Percentiles rank a stretch among this genome's conserved stretches.
Conservation (phyloP, 2,113 vertebrate species). For the Tauraco erythrolophus region DNA sequence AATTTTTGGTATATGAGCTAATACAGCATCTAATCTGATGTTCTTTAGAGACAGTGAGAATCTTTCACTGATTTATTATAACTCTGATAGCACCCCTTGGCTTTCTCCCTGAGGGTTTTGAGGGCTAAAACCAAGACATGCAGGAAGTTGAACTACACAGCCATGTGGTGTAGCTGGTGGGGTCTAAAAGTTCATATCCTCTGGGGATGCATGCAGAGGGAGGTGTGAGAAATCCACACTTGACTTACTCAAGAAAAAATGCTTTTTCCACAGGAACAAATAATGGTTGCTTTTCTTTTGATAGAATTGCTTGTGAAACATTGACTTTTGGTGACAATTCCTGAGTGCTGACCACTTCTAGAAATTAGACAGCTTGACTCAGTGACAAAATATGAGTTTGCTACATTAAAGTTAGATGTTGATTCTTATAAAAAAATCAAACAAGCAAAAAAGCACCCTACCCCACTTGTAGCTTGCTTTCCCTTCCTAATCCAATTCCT, state of each 20-base stretch:
- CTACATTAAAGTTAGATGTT: neutral
- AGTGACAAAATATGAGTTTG: neutral
- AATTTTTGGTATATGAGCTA: neutral
- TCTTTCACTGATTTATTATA: neutral
- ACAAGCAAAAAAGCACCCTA: rapidly evolving
- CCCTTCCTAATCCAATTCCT: neutral
- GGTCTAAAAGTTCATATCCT: neutral
- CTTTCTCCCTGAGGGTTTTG: neutral
- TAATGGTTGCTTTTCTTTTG: neutral
- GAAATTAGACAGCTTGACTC: neutral
- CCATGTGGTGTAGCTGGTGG: neutral
- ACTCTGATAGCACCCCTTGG: neutral
- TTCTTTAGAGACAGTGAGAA: neutral
- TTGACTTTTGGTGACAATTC: neutral
- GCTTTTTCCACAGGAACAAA: neutral
- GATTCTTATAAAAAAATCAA: neutral
- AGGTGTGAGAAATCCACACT: neutral
- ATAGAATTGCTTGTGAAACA: neutral
- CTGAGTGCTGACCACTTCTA: neutral
- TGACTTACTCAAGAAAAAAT: neutral
- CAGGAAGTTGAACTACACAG: neutral
- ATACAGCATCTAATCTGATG: neutral
- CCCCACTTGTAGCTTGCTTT: neutral
- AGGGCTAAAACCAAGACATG: neutral
- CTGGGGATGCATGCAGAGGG: neutral